These are phyloP conservation scores for Phytoseiulus persimilis DNA, from an alignment of 2,888 invertebrate species.

Conservation along the genomic window DNA sequence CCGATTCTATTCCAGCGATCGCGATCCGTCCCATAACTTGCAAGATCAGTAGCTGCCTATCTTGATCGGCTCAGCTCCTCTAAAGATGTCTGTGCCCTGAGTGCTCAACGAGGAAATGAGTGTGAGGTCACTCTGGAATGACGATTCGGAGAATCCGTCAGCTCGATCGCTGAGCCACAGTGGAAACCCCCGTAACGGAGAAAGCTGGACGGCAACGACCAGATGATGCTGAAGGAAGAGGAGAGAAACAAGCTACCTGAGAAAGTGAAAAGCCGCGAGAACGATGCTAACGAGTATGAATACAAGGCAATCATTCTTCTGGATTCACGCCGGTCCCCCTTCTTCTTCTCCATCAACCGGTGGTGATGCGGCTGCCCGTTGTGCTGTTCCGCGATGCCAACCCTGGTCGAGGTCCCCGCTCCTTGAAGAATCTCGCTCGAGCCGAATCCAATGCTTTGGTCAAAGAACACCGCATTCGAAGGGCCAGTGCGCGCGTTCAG, in stretches of 20 bases:
- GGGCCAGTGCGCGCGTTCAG: not conserved
- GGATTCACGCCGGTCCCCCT: not conserved
- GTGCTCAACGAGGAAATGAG: not conserved
- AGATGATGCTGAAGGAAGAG: not conserved
- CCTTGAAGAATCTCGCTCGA: not conserved
- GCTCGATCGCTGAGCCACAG: not conserved
- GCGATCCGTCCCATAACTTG: no score
- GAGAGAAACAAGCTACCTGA: not conserved
- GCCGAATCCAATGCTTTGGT: not conserved
- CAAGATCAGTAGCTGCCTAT: no score
- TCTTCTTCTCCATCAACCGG: not conserved
- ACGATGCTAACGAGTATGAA: not conserved
- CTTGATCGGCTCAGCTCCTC: no score
- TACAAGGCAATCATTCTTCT: not conserved
- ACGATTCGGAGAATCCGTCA: not conserved
- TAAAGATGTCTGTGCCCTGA: no score
- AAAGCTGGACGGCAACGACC: not conserved
- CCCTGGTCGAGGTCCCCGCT: not conserved
- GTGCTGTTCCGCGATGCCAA: not conserved
- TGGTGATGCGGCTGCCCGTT: not conserved
- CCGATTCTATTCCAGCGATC: no score
- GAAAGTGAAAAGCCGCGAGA: not conserved
- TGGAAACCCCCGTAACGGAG: not conserved
- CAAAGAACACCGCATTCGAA: not conserved
- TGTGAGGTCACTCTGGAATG: not conserved